A percentile compares a stretch with the other conserved stretches of the same genome.
Evolutionary conservation across 2,113 vertebrate genomes (phyloP).

Genomic region (Myxocyprinus asiaticus): DNA sequence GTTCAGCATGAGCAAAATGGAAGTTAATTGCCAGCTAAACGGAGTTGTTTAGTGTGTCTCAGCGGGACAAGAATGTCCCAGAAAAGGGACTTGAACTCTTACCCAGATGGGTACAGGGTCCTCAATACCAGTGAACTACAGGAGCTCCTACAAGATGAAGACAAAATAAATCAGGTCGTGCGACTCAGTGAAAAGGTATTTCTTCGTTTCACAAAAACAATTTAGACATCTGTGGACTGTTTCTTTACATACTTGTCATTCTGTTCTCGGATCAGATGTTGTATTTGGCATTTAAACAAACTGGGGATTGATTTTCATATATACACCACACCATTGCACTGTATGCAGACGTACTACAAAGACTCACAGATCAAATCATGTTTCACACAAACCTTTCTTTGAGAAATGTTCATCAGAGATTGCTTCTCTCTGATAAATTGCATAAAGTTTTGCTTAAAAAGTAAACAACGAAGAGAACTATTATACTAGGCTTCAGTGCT

Average conservation of each 20-base stretch:
- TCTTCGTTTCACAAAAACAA: conserved; percentile 11
- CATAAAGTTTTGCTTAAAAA: too few species aligned
- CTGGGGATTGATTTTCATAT: background rate
- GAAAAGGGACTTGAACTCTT: conserved; percentile 72
- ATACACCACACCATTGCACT: background rate
- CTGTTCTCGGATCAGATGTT: background rate
- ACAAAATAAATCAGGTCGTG: conserved; percentile 88
- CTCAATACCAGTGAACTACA: conserved; percentile 83
- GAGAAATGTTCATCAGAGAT: too few species aligned
- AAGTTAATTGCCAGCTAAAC: conserved; percentile 57
- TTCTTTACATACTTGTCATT: background rate
- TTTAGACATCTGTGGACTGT: background rate
- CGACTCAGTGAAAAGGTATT: conserved; percentile 87
- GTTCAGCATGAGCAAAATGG: conserved; percentile 64
- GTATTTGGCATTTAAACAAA: background rate
- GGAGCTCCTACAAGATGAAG: conserved; percentile 86
- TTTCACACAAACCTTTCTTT: too few species aligned
- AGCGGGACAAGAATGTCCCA: conserved; percentile 73
- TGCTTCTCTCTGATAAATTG: too few species aligned
- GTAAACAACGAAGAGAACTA: too few species aligned
- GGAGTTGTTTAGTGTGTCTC: conserved; percentile 49
- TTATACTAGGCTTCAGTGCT: too few species aligned
- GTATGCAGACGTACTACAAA: background rate
- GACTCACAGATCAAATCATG: too few species aligned
- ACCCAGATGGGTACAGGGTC: conserved; percentile 84